Base-by-base conservation (phyloP, 2,888 invertebrate species). In the Masnerella sp. region DNA sequence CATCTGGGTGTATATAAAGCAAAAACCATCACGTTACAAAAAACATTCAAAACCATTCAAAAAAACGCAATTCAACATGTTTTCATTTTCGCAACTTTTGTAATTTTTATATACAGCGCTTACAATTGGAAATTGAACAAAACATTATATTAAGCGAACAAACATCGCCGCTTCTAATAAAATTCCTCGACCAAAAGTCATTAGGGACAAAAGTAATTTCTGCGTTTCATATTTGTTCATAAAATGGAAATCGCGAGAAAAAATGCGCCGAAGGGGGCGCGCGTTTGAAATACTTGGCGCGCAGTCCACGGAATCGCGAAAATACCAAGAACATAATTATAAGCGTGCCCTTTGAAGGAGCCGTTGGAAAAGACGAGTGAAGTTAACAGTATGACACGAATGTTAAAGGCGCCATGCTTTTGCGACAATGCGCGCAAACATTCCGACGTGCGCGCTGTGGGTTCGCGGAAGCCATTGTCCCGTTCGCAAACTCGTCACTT, bases 321-420 rank as follows among this genome's bases (percentile, higher is more conserved):
- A 58, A 59, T 59, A 51, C 68, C 30, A 15, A 59, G 68, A 59
- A 59, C 59, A 68, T 68, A 59, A 68, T 68, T 51, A 59, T 52
- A 52, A 59, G 11, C 51, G 52, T 52, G 36, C 43, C 59, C 59
- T 58, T 68, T 58, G 67, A 56, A 51, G 51, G 28, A 58, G 49
- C 56, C 40, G 62, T 42, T 49, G 58, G 49, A 58, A 58, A 67
- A 58, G 58, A 42, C 58, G 38, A 43, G 67, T 12, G 42, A 49
- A 67, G 30, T 67, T 58, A 58, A 49, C 49, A 42, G 58, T 40
- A 56, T 58, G 47, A 58, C 65, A 56, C 47, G 34, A 65, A 38
- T 54, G 52, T 52, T 68, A 43, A 32, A 51, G 42, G 36, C 49
- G 56, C 25, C 38, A 30, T 20, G 17, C 43, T 59, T 45, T n/a